A percentile compares a stretch with the other conserved stretches of the same genome.
phyloP scores from a whole-genome alignment of 2,888 invertebrate species.

The Anthophora plumipes region DNA sequence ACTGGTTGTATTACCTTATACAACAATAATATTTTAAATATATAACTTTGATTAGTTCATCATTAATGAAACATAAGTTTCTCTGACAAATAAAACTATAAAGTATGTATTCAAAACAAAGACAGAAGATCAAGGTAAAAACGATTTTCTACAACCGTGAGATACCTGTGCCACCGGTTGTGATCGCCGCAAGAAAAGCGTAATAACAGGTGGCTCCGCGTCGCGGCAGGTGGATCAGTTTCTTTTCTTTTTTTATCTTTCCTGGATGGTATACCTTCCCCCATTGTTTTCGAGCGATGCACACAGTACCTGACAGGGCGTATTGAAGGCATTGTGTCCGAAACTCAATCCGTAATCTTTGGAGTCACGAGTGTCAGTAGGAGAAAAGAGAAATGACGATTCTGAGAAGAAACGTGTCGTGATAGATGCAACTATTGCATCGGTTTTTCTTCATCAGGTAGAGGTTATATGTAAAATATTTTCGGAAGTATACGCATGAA shows the following conservation, averaged over 20 bases:
- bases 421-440: constrained; percentile 39
- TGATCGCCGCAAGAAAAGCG: constrained; percentile 44
- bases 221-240: constrained; percentile 77
- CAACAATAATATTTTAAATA: background rate
- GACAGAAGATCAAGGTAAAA: constrained; percentile 21
- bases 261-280: constrained; percentile 34
- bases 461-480: constrained; percentile 50
- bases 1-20: background rate
- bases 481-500: constrained; percentile 67
- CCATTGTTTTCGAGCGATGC: constrained; percentile 60
- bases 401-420: background rate
- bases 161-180: constrained; percentile 53
- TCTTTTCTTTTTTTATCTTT: constrained; percentile 60
- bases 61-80: background rate
- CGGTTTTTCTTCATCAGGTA: constrained; percentile 17
- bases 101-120: background rate
- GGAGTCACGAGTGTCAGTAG: constrained; percentile 46
- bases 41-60: background rate
- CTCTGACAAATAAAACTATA: background rate
- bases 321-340: constrained; percentile 39
- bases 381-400: constrained; percentile 31
- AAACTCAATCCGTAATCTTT: constrained; percentile 33
- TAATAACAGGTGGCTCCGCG: constrained; percentile 80
- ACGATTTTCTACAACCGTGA: constrained; percentile 15
- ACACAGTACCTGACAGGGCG: constrained; percentile 50